Evolutionary conservation across 2,797 vertebrate genomes (phyloP).

Genomic region (Jordanella pulchra): DNA sequence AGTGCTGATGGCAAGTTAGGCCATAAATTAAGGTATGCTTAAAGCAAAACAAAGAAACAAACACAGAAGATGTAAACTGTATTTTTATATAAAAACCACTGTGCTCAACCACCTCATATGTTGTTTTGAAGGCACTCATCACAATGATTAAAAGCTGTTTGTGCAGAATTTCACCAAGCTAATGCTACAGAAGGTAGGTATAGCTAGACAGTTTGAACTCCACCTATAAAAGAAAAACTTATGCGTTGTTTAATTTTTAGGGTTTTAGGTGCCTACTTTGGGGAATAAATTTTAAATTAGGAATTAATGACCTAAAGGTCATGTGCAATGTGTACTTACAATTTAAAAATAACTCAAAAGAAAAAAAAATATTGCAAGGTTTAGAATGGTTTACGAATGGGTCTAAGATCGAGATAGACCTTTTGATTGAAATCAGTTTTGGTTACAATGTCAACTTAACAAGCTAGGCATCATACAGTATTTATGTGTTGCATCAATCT

Average conservation of each 20-base stretch:
- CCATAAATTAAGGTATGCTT: background rate
- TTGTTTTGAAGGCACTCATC: background rate
- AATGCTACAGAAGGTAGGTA: background rate
- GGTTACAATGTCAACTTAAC: background rate
- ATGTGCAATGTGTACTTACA: no score
- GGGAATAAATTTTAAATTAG: background rate
- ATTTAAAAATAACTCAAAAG: no score
- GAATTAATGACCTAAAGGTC: background rate
- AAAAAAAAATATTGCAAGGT: no score
- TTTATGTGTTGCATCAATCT: no score
- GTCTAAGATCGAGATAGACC: background rate
- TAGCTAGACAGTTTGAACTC: background rate
- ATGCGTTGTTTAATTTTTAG: background rate
- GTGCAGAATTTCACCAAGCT: slow-evolving; percentile 2
- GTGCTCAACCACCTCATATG: background rate
- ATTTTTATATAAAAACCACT: background rate
- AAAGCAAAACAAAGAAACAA: background rate
- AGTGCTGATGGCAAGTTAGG: background rate
- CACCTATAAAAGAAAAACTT: slow-evolving; percentile 19
- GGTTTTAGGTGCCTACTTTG: background rate
- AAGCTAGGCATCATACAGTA: no score
- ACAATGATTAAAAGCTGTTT: slow-evolving; percentile 28
- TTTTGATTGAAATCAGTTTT: background rate
- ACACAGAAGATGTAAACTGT: background rate
- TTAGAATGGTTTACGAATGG: no score